Evolutionary conservation across 2,113 vertebrate genomes (phyloP).

Genomic region (Synchiropus splendidus): DNA sequence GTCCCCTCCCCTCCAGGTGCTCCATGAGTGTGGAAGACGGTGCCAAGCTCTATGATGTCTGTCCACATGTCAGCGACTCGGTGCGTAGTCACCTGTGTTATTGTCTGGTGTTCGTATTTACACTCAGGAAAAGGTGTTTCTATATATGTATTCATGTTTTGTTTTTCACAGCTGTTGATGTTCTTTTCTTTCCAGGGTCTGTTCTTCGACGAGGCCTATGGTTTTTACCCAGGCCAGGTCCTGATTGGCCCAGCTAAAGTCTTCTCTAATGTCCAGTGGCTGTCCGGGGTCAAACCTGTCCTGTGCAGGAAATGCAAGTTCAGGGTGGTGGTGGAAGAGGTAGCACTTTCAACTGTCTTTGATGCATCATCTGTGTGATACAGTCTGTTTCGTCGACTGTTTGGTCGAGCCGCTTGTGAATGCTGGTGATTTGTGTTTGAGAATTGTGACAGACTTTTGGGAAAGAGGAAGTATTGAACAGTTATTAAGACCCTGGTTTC

Average conservation of each 20-base stretch:
- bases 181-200: slow-evolving; percentile 71
- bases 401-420: no score
- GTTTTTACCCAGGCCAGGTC: slow-evolving; percentile 97
- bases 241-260: slow-evolving; percentile 94
- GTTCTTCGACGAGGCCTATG: slow-evolving; percentile 95
- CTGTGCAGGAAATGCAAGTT: slow-evolving; percentile 98
- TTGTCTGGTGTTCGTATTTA: background rate
- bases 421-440: no score
- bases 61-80: slow-evolving; percentile 93
- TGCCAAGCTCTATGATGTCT: slow-evolving; percentile 93
- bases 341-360: slow-evolving; percentile 28
- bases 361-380: no score
- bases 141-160: no score
- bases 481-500: no score
- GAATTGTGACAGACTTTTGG: no score
- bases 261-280: slow-evolving; percentile 94
- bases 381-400: no score
- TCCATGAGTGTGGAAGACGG: slow-evolving; percentile 98
- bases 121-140: no score
- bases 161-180: background rate
- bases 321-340: slow-evolving; percentile 95
- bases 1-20: slow-evolving; percentile 68
- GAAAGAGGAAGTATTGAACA: no score
- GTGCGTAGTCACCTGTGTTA: slow-evolving; percentile 54
- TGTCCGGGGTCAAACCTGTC: slow-evolving; percentile 93